Base-by-base conservation (phyloP, 2,113 vertebrate genomes). In the Eudorcas thomsonii region DNA sequence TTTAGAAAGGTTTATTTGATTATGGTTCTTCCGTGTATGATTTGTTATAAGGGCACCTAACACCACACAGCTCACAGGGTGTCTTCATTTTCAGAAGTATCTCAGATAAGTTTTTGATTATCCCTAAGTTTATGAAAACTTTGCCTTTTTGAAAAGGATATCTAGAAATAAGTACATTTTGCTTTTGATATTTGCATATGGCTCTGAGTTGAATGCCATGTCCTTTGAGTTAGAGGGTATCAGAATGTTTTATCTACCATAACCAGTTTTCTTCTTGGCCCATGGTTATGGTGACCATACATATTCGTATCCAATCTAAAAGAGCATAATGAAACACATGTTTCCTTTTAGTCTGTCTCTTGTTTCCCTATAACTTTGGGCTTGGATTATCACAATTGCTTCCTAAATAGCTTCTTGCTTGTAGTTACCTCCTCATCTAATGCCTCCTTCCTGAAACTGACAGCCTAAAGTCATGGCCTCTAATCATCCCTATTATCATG, bases 1-100 rank as follows among this genome's bases (percentile, higher is more conserved):
- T 96, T 96, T n/a, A 95, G 92, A 95, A 97, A 94, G 87, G 88
- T 95, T 64, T 67, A 83, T 88, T 86, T 97, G 90, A 95, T 94
- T 81, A 54, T 39, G 52, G 85, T 52, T 97, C 30, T 86, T 90
- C 91, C 55, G 55, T 36, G 80, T 92, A 90, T 81, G 85, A 97
- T 82, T 59, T 97, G 74, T 92, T 92, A 91, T 25, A n/a, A 94
- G 92, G 59, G 54, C 28, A 81, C 55, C n/a, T 86, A 96, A 90
- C 36, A 91, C 15, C 17, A 90, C 43, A 45, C 8, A 60, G 67
- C 45, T 74, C 28, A 91, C 45, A 96, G 33, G 77, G 33, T 90
- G 60, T 62, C 77, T 97, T 96, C 59, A 67, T 78, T 97, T 90
- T 78, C 90, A 92, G 85, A 96, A 95, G 88, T 77, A 88, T 74